A percentile compares a stretch with the other conserved stretches of the same genome.
phyloP scores from a whole-genome alignment of 1,140 invertebrate species.

The Neodiprion lecontei region DNA sequence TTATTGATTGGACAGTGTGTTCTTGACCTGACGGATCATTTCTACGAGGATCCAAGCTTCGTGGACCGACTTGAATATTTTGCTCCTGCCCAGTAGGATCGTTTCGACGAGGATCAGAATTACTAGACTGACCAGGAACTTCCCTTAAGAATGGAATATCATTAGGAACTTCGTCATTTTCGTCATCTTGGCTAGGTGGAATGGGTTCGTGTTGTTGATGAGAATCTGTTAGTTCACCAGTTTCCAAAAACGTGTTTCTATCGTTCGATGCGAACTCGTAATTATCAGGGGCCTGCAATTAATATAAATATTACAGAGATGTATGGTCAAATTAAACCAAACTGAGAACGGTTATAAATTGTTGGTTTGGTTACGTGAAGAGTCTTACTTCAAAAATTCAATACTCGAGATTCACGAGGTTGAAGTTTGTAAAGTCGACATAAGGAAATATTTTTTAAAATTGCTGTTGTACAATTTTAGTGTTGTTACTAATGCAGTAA shows the following conservation, averaged over 20 bases:
- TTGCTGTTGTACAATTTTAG: too few species aligned
- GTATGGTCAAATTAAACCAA: too few species aligned
- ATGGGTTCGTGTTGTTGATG: conserved; percentile 54
- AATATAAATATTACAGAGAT: not conserved
- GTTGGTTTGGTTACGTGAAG: too few species aligned
- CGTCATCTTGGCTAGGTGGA: conserved; percentile 55
- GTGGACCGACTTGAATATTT: conserved; percentile 42
- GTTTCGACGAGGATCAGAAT: conserved; percentile 51
- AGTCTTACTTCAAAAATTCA: too few species aligned
- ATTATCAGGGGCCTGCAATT: conserved; percentile 46
- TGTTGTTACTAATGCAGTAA: too few species aligned
- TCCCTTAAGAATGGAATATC: conserved; percentile 59
- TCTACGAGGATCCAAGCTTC: conserved; percentile 46
- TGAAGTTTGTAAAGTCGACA: too few species aligned
- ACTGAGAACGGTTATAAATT: too few species aligned
- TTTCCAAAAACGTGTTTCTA: conserved; percentile 58
- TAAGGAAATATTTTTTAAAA: too few species aligned
- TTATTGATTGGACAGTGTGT: conserved; percentile 36
- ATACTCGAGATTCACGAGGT: too few species aligned
- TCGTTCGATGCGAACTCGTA: conserved; percentile 60
- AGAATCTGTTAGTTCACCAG: conserved; percentile 57
- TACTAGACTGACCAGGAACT: conserved; percentile 57
- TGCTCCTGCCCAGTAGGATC: conserved; percentile 58
- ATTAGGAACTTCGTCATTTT: conserved; percentile 58
- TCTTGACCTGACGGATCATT: conserved; percentile 57